These are phyloP conservation scores for Amniataba percoides DNA, from an alignment of 2,797 vertebrate species.

Conservation along the genomic window DNA sequence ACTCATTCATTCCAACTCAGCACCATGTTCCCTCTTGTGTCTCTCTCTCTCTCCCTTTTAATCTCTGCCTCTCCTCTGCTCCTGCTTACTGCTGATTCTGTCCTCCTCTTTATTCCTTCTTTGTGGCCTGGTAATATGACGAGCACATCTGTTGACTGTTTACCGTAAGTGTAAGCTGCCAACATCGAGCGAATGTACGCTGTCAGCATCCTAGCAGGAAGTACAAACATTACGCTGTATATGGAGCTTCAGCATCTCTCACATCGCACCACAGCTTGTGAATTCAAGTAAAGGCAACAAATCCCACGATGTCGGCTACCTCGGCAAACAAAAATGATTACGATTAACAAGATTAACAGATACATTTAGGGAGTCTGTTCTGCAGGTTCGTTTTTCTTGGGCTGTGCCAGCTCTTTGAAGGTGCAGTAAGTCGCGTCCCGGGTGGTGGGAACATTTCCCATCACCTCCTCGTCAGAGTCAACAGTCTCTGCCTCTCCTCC, in stretches of 20 bases:
- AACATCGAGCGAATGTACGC: neutral
- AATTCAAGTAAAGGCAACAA: constrained; percentile 59
- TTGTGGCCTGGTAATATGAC: neutral
- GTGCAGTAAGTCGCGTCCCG: neutral
- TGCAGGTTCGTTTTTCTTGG: neutral
- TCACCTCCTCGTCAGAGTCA: constrained; percentile 65
- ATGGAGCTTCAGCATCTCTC: neutral
- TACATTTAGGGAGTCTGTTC: neutral
- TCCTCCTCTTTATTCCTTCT: neutral
- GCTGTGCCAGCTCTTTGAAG: neutral
- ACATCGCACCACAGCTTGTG: constrained; percentile 6
- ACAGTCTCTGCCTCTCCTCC: constrained; percentile 82
- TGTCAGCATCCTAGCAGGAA: constrained; percentile 9
- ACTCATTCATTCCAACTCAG: neutral
- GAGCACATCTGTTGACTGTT: neutral
- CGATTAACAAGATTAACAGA: neutral
- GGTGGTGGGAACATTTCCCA: neutral
- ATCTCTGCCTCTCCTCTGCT: neutral
- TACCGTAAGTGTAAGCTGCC: neutral
- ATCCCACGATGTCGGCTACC: constrained; percentile 22
- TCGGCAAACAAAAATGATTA: neutral
- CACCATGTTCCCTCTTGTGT: neutral
- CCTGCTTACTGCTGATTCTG: neutral
- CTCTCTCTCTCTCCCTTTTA: neutral
- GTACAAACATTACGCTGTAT: constrained; percentile 1